phyloP scores from a whole-genome alignment of 2,113 vertebrate species.

The Entosphenus tridentatus region DNA sequence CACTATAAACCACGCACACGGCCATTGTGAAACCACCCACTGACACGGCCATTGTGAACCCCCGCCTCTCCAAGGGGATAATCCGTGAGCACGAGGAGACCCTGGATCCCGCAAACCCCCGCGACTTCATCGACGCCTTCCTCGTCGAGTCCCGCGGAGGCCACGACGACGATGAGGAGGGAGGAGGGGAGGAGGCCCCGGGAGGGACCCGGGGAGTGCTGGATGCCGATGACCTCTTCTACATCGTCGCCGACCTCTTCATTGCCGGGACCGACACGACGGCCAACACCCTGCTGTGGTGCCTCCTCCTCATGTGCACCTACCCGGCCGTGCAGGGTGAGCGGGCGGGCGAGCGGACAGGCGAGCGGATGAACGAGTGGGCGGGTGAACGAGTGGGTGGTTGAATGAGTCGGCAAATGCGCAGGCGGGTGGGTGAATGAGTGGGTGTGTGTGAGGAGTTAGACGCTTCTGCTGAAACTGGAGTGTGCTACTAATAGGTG shows the following conservation, averaged over 20 bases:
- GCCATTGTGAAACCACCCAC: too few relatives aligned
- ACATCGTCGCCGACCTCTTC: slow-evolving; percentile 77
- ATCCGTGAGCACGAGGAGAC: slow-evolving; percentile 44
- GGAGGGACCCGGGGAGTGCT: slow-evolving; percentile 32
- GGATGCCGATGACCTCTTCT: slow-evolving; percentile 63
- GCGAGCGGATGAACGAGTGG: background rate
- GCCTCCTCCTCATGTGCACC: slow-evolving; percentile 62
- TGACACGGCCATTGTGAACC: too few relatives aligned
- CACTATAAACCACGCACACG: too few relatives aligned
- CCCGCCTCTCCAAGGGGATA: slow-evolving; percentile 17
- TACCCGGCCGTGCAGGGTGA: slow-evolving; percentile 61
- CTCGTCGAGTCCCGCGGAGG: slow-evolving; percentile 29
- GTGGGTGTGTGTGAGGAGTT: background rate
- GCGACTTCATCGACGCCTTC: slow-evolving; percentile 85
- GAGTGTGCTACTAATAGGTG: too few relatives aligned
- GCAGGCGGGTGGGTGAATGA: background rate
- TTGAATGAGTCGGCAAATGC: background rate
- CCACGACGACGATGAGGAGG: slow-evolving; percentile 13
- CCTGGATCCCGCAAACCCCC: slow-evolving; percentile 37
- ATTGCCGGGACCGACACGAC: slow-evolving; percentile 88
- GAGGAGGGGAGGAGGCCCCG: slow-evolving; percentile 21
- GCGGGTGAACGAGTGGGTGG: background rate
- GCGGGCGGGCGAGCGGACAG: background rate
- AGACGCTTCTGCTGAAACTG: too few relatives aligned
- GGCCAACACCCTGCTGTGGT: slow-evolving; percentile 73